phyloP scores from a whole-genome alignment of 2,797 vertebrate genomes.

The Ctenopoma kingsleyae region DNA sequence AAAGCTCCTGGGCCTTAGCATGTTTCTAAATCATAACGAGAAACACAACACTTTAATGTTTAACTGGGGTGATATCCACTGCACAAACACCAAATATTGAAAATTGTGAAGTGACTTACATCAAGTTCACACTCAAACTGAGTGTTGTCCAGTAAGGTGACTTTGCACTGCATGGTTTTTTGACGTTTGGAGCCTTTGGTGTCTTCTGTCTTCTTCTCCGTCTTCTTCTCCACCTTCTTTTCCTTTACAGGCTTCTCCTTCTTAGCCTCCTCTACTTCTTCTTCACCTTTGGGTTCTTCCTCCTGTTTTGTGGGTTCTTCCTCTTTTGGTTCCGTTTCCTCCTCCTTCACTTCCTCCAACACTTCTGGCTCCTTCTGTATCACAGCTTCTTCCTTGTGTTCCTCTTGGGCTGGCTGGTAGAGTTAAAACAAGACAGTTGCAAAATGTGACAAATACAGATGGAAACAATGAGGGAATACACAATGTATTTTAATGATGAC shows the following conservation, averaged over 20 bases:
- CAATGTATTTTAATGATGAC: background rate
- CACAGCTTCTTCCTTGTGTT: conserved; percentile 68
- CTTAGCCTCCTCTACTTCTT: conserved; percentile 73
- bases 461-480: background rate
- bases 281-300: conserved; percentile 67
- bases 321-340: conserved; percentile 35
- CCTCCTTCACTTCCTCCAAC: conserved; percentile 49
- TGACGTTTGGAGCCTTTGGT: conserved; percentile 85
- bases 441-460: conserved; percentile 9
- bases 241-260: conserved; percentile 67
- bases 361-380: conserved; percentile 53
- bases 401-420: conserved; percentile 87
- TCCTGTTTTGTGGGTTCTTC: conserved; percentile 75
- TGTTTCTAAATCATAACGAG: conserved; percentile 88
- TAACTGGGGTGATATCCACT: background rate
- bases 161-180: conserved; percentile 92
- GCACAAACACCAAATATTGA: background rate
- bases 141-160: conserved; percentile 92
- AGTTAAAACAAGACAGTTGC: conserved; percentile 29
- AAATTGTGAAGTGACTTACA: conserved; percentile 81
- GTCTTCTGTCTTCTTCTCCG: conserved; percentile 77
- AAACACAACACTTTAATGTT: background rate
- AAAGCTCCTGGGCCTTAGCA: conserved; percentile 92
- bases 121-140: conserved; percentile 92
- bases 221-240: conserved; percentile 72